These are phyloP conservation scores for Gadus chalcogrammus DNA, from an alignment of 2,113 vertebrate genomes.

Conservation along the genomic window DNA sequence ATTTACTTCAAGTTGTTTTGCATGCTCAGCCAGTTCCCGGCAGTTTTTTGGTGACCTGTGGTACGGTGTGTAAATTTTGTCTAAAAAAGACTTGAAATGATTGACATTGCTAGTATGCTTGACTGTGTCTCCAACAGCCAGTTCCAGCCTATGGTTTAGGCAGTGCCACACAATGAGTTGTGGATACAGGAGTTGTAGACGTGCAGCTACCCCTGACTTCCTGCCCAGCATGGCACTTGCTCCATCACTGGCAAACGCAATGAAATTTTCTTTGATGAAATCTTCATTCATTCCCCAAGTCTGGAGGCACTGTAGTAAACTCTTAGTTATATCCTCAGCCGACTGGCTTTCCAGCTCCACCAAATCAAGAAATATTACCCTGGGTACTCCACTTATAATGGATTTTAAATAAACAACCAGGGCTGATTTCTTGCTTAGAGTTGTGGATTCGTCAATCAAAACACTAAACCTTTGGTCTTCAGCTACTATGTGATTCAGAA, in stretches of 20 bases:
- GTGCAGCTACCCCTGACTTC: neutral
- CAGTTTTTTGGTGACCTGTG: neutral
- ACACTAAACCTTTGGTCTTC: slow-evolving; percentile 4
- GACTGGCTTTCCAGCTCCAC: slow-evolving; percentile 13
- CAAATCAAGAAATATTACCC: slow-evolving; percentile 13
- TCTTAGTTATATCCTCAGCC: slow-evolving; percentile 1
- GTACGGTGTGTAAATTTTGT: neutral
- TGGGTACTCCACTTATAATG: neutral
- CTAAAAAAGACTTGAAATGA: neutral
- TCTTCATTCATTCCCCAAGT: neutral
- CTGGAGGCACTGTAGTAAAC: neutral
- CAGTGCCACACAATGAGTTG: neutral
- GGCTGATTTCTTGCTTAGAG: neutral
- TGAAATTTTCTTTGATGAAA: neutral
- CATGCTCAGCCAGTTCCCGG: neutral
- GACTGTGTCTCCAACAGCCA: neutral
- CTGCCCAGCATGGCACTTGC: neutral
- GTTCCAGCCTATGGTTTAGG: neutral
- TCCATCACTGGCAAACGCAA: slow-evolving; percentile 1
- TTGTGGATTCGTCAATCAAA: neutral
- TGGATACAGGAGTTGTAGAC: neutral
- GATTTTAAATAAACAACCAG: slow-evolving; percentile 2
- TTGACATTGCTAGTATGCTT: neutral
- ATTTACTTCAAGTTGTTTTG: neutral
- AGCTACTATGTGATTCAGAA: slow-evolving; percentile 6